A percentile compares a stretch with the other conserved stretches of the same genome.
Conservation (phyloP, 2,888 invertebrate genomes). For the Ornithoptera priamus region DNA sequence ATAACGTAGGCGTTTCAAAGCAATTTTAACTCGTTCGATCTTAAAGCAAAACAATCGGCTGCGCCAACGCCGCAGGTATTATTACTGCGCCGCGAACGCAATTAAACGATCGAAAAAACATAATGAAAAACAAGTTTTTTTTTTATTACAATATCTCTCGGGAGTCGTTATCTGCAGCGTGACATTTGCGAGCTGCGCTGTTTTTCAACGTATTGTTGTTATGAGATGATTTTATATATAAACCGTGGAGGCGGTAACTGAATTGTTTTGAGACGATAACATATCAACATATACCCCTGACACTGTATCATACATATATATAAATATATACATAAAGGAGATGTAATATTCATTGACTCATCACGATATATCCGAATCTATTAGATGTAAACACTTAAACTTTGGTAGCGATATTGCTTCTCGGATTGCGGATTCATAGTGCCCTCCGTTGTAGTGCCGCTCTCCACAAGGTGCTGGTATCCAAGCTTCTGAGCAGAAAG, state of each 20-base stretch:
- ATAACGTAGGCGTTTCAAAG: slow-evolving; percentile 20
- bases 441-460: no score
- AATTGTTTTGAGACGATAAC: neutral
- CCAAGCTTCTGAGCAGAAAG: no score
- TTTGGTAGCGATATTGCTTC: no score
- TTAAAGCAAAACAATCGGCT: slow-evolving; percentile 16
- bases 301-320: no score
- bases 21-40: slow-evolving; percentile 21
- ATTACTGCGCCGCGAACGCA: slow-evolving; percentile 7
- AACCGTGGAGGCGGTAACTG: neutral
- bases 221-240: slow-evolving; percentile 6
- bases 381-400: no score
- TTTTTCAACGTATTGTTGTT: slow-evolving; percentile 4
- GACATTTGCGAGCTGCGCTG: slow-evolving; percentile 21
- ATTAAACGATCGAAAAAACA: slow-evolving; percentile 25
- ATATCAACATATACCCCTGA: no score
- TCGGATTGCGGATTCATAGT: no score
- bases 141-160: slow-evolving; percentile 1
- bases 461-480: no score
- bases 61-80: slow-evolving; percentile 7
- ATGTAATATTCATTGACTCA: no score
- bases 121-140: slow-evolving; percentile 21
- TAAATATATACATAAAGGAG: no score
- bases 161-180: slow-evolving; percentile 15
- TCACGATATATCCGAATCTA: no score